Percentiles rank a stretch among this genome's conserved stretches.
These are phyloP conservation scores for Cebidichthys violaceus DNA, from an alignment of 2,113 vertebrate species.

Conservation along the genomic window DNA sequence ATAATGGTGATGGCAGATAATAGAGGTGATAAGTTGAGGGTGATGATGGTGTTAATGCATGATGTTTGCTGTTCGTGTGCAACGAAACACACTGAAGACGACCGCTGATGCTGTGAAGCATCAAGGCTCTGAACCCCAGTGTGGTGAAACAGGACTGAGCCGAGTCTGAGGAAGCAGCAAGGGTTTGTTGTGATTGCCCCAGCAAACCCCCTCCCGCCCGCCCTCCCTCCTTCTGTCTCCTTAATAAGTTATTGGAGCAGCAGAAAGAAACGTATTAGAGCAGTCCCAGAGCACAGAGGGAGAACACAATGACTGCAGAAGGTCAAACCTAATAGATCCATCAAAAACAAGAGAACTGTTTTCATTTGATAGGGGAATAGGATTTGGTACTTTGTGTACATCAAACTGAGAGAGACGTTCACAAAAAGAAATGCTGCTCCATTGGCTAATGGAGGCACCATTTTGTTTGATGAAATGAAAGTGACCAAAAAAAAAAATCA, in stretches of 20 bases:
- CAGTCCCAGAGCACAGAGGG: constrained; percentile 34
- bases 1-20: constrained; percentile 43
- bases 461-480: constrained; percentile 38
- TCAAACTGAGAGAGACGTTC: constrained; percentile 10
- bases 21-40: background rate
- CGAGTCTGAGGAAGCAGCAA: constrained; percentile 28
- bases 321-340: constrained; percentile 69
- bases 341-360: constrained; percentile 59
- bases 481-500: background rate
- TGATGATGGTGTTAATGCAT: constrained; percentile 19
- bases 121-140: background rate
- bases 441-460: constrained; percentile 13
- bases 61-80: constrained; percentile 21
- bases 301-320: constrained; percentile 52
- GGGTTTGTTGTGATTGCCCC: constrained; percentile 65
- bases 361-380: constrained; percentile 31
- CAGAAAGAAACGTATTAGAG: constrained; percentile 59
- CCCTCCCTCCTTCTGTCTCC: constrained; percentile 39
- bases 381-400: constrained; percentile 29
- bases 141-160: constrained; percentile 20
- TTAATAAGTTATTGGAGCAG: constrained; percentile 73
- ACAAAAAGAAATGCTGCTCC: background rate
- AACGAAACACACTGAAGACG: background rate
- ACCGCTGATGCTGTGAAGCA: constrained; percentile 11
- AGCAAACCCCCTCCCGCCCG: constrained; percentile 77